Conservation (phyloP, 2,113 vertebrate genomes). For the Eudyptes chrysolophus region DNA sequence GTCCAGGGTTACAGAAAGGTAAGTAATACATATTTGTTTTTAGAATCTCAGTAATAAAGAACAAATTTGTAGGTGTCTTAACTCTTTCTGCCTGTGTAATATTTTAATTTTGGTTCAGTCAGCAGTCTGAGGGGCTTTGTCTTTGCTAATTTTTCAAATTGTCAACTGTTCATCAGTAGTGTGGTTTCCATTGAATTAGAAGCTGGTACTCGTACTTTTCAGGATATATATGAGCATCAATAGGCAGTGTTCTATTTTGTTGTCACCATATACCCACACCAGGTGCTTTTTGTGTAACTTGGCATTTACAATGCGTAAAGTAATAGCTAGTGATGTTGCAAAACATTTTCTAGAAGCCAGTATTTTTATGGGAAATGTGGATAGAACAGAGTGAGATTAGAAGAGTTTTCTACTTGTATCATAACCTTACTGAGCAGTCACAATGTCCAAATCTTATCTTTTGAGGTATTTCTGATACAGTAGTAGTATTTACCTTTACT, state of each 20-base stretch:
- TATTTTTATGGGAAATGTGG: not conserved
- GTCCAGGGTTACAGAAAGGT: conserved; percentile 67
- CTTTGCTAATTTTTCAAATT: not conserved
- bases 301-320: not conserved
- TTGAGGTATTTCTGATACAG: not conserved
- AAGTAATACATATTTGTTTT: not conserved
- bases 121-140: not conserved
- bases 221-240: not conserved
- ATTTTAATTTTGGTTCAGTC: not conserved
- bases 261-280: not conserved
- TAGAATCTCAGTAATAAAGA: not conserved
- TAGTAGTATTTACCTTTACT: not conserved
- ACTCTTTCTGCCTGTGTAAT: not conserved
- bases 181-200: not conserved
- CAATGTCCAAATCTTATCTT: not conserved
- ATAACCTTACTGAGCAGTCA: not conserved
- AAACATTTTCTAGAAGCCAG: not conserved
- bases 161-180: not conserved
- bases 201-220: not conserved
- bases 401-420: not conserved
- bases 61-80: not conserved
- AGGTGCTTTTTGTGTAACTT: not conserved
- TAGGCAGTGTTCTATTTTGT: not conserved
- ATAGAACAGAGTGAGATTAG: not conserved
- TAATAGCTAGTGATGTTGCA: not conserved